A percentile compares a stretch with the other conserved stretches of the same genome.
Evolutionary conservation across 2,113 vertebrate species (phyloP).

Genomic region (Barbus barbus): DNA sequence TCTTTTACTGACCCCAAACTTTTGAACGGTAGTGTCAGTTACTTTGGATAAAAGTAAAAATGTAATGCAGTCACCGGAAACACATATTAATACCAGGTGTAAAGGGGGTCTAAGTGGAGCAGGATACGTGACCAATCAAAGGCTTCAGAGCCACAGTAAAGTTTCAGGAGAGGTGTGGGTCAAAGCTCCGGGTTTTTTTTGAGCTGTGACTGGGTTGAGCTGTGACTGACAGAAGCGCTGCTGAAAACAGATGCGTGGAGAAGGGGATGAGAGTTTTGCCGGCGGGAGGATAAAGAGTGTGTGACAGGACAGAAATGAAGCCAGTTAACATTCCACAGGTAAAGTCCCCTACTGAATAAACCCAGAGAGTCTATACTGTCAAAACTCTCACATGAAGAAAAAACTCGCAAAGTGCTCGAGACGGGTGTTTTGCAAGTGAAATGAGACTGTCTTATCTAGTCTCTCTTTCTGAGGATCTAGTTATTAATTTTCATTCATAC

Average conservation of each 20-base stretch:
- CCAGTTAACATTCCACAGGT: conserved; percentile 52
- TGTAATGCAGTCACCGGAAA: not conserved
- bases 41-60: conserved; percentile 2
- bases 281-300: conserved; percentile 7
- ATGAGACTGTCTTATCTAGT: not conserved
- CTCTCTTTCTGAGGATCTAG: not conserved
- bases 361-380: not conserved
- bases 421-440: not conserved
- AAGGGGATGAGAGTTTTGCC: conserved; percentile 46
- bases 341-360: conserved; percentile 35
- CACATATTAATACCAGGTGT: not conserved
- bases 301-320: conserved; percentile 9
- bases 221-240: conserved; percentile 20
- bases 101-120: not conserved
- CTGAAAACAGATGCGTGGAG: conserved; percentile 12
- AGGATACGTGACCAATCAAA: not conserved
- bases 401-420: not conserved
- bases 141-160: not conserved
- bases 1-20: not conserved
- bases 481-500: conserved; percentile 4
- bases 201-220: not conserved
- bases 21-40: not conserved
- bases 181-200: not conserved
- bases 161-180: not conserved
- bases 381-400: not conserved